phyloP scores from a whole-genome alignment of 2,888 invertebrate species.

The Oeneis ivallda region DNA sequence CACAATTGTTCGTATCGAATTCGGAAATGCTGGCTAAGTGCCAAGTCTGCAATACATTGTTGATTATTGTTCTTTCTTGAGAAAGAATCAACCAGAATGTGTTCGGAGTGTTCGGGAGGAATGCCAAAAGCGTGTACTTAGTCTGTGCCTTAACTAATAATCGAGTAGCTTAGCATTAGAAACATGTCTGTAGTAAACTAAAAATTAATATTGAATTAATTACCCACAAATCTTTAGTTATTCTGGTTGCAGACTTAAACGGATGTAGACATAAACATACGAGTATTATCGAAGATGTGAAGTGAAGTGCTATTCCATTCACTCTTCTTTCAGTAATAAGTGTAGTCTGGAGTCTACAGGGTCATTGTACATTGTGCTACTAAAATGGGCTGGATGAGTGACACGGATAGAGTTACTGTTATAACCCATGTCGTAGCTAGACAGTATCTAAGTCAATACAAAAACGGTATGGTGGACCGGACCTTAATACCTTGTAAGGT shows the following conservation, averaged over 20 bases:
- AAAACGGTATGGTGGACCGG: no score
- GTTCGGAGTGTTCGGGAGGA: constrained; percentile 32
- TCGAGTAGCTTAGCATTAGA: constrained; percentile 31
- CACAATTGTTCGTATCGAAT: constrained; percentile 46
- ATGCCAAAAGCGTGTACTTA: constrained; percentile 45
- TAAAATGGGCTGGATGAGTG: no score
- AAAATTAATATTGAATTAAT: not conserved
- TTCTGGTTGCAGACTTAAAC: not conserved
- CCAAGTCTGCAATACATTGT: constrained; percentile 52
- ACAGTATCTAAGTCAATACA: no score
- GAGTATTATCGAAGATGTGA: no score
- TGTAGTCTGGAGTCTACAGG: no score
- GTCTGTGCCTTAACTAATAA: constrained; percentile 1
- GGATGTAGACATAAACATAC: no score
- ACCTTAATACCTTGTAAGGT: no score
- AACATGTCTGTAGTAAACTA: not conserved
- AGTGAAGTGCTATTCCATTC: no score
- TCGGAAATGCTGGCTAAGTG: constrained; percentile 48
- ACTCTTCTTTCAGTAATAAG: no score
- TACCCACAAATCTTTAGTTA: not conserved
- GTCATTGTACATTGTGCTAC: no score
- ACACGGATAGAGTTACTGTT: no score
- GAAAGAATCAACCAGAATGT: constrained; percentile 46
- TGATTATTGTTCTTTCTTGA: constrained; percentile 45
- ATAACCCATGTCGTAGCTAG: no score